Evolutionary conservation across 2,113 vertebrate species (phyloP), one percentile per base, ranked within the genome.

Genomic region (Leptobrachium leishanense): DNA sequence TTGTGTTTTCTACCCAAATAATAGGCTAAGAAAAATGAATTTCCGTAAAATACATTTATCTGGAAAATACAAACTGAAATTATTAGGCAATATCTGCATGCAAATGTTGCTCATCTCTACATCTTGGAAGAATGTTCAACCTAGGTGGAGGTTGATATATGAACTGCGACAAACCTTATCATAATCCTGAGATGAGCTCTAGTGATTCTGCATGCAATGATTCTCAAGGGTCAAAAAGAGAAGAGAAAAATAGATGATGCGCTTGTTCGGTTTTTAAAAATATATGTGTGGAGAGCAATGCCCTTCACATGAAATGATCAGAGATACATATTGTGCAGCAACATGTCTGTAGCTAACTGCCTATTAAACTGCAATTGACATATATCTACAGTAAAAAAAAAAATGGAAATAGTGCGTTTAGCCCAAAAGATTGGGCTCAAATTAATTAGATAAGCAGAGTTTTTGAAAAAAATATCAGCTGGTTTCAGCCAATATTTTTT

Each of bases 181-280:
- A 57, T 57, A 57, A 57, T 59, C 9, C 2, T 13, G 13, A 59
- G 13, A 2, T 12, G 88, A 90, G 85, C 88, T 90, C 91, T 87
- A 84, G 85, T 84, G 83, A 92, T 84, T 87, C 87, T 90, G 86
- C 90, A 86, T 88, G 86, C 88, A 91, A 31, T 88, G 90, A 88
- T 77, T 82, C 90, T 90, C 88, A 77, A 84, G 87, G 86, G 90
- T 90, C 90, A 86, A 84, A 86, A 89, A 84, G 81, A 84, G 90
- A 88, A 13, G 85, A 82, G 83, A 88, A 84, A 83, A 84, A 31
- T 31, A 31, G 20, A 31, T 31, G 20, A 31, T 31, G 20, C 20
- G 20, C 20, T 31, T 31, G 20, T 31, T 31, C 20, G 20, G 20
- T 31, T 31, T 31, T 31, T 31, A 31, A 31, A 89, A 83, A 85